Base-by-base conservation (phyloP, 2,888 invertebrate genomes). In the Dexiosoma caninum region DNA sequence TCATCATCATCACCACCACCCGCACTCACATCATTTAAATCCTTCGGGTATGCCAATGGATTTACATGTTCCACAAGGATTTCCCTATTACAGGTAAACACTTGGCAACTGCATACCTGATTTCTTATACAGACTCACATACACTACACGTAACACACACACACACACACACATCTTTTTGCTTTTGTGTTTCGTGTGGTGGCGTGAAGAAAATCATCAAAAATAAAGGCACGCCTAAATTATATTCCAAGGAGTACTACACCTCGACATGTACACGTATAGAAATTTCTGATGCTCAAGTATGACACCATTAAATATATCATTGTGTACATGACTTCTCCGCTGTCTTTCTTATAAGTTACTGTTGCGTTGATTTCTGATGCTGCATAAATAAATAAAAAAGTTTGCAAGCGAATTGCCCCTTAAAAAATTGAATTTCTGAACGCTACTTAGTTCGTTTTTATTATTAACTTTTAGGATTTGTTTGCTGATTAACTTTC, bases 31-130 rank as follows among this genome's bases (percentile, higher is more conserved):
- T 88, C 91, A 87, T 90, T 91, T 88, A 81, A 89, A 88, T 78
- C 91, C 92, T 86, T 92, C 92, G 84, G 93, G 92, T 85, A 94
- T 95, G 94, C 96, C 96, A 66, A 96, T 97, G 96, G 97, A 97
- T 90, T 93, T 97, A 85, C 97, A 97, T 91, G 96, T 97, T 90
- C 95, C 96, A 62, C 97, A 96, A 90, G 96, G 95, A 85, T 96
- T 96, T 90, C 95, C 96, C 78, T 97, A 96, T 91, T 97, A 97
- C 92, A 94, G 96, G 96, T 96, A 88, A 85, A 71, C 10, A 70
- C 16, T 60, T 40, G 8, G 12, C 51, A 27, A 9, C 9, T 59
- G 46, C 32, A 23, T 69, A 3, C 7, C n/a, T n/a, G n/a, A n/a
- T n/a, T n/a, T n/a, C n/a, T n/a, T n/a, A n/a, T n/a, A n/a, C n/a